Evolutionary conservation across 1,140 invertebrate species (phyloP), one percentile per base, ranked within the genome.

Genomic region (Heliconius congener): DNA sequence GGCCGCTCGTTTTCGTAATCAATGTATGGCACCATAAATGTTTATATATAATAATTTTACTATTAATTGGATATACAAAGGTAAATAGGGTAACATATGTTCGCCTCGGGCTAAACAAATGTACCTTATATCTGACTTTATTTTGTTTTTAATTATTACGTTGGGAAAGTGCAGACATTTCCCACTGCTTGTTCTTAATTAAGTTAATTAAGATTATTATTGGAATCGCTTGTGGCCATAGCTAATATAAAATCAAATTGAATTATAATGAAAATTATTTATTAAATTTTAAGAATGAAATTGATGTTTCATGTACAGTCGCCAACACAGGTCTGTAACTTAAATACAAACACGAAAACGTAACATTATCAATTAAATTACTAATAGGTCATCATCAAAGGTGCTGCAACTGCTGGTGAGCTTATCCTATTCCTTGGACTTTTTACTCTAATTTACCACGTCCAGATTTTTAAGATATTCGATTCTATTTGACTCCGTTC

Each of bases 1-100:
- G 87, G 85, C 79, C 79, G 87, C 84, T 90, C 88, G 88, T 91
- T 92, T 90, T 81, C 85, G 88, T 92, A 91, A 92, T 92, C 89
- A 91, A 89, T 88, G 88, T 88, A 88, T 89, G 80, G 89, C 83
- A 85, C 83, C 78, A 86, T 92, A 91, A 90, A 91, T 84, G 88
- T 89, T 86, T 90, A 90, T 88, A 82, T 85, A 80, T 88, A 86
- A 91, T 90, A 87, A 88, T 88, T 87, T 86, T 82, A 85, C 79
- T 79, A 89, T 84, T 90, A 88, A 91, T 91, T 90, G 89, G 85
- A 70, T 55, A 27, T 77, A 37, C 50, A 77, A 55, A 76, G 75
- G 39, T 18, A 71, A 77, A 71, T 71, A 46, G 76, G 70, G 23
- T 77, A 39, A 76, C 57, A 70, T 76, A 71, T 71, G 71, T 37